A percentile compares a stretch with the other conserved stretches of the same genome.
Conservation (phyloP, 2,113 vertebrate genomes). For the Ceuthmochares aereus region DNA sequence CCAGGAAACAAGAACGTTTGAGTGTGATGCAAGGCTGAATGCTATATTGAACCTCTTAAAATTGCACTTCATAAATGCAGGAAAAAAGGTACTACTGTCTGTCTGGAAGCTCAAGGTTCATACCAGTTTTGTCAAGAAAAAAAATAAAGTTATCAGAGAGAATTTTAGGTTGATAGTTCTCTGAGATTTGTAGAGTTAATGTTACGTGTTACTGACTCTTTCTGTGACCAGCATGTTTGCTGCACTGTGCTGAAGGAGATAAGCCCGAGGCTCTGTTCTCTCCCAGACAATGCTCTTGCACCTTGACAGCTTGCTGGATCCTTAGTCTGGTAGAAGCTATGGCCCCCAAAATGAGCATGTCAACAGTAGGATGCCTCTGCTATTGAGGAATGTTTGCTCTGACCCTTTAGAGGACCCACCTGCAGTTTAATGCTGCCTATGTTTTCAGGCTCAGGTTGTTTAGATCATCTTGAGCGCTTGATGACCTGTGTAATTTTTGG, state of each 20-base stretch:
- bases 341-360: not conserved
- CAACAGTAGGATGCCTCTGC: not conserved
- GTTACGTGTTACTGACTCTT: not conserved
- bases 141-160: not conserved
- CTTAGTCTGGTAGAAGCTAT: not conserved
- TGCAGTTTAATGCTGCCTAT: not conserved
- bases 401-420: not conserved
- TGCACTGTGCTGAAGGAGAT: not conserved
- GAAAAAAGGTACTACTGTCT: not conserved
- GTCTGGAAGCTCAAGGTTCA: not conserved
- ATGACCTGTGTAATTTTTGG: not conserved
- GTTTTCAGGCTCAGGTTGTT: not conserved
- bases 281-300: not conserved
- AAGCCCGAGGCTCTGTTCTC: not conserved
- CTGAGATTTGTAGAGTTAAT: not conserved
- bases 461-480: not conserved
- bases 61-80: not conserved
- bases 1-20: not conserved
- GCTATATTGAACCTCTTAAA: not conserved
- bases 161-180: not conserved
- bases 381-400: not conserved
- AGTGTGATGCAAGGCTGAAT: not conserved
- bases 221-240: accelerated
- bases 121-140: not conserved
- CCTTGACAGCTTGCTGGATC: not conserved